A percentile compares a stretch with the other conserved stretches of the same genome.
Evolutionary conservation across 2,888 invertebrate species (phyloP).

Genomic region (Dimorphilus gyrociliatus): DNA sequence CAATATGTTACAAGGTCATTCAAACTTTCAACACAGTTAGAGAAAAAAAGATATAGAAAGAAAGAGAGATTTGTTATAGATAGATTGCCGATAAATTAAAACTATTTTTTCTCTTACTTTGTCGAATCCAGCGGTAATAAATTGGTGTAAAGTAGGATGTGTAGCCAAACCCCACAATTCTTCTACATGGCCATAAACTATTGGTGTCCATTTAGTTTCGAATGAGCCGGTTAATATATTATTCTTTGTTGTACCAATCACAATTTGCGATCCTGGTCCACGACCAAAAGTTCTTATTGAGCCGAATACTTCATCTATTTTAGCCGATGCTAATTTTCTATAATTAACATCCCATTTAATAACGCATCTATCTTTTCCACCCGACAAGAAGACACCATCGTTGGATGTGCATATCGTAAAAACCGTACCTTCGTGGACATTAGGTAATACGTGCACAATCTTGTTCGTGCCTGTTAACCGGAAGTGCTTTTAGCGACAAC

Average conservation of each 20-base stretch:
- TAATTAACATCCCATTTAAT: slow-evolving; percentile 47
- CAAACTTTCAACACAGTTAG: too few relatives aligned
- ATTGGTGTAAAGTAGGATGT: slow-evolving; percentile 66
- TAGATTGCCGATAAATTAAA: too few relatives aligned
- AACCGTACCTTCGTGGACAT: slow-evolving; percentile 68
- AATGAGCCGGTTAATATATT: slow-evolving; percentile 39
- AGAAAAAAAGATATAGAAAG: too few relatives aligned
- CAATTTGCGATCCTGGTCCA: slow-evolving; percentile 61
- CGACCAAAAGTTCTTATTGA: too few relatives aligned
- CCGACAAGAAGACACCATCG: slow-evolving; percentile 66
- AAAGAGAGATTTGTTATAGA: too few relatives aligned
- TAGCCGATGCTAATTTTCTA: slow-evolving; percentile 47
- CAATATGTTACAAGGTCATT: too few relatives aligned
- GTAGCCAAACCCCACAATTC: slow-evolving; percentile 72
- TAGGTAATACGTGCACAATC: slow-evolving; percentile 52
- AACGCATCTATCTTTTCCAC: slow-evolving; percentile 68
- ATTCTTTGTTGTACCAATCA: slow-evolving; percentile 63
- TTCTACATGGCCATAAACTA: slow-evolving; percentile 60
- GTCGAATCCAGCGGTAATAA: slow-evolving; percentile 52
- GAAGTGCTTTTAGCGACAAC: too few relatives aligned
- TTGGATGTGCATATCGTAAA: slow-evolving; percentile 65
- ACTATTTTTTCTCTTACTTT: too few relatives aligned
- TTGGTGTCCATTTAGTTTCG: slow-evolving; percentile 32
- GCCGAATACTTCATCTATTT: too few relatives aligned
- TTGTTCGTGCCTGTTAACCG: slow-evolving; percentile 73